Evolutionary conservation across 2,797 vertebrate genomes (phyloP), one percentile per base, ranked within the genome.

Genomic region (Cetoscarus ocellatus): DNA sequence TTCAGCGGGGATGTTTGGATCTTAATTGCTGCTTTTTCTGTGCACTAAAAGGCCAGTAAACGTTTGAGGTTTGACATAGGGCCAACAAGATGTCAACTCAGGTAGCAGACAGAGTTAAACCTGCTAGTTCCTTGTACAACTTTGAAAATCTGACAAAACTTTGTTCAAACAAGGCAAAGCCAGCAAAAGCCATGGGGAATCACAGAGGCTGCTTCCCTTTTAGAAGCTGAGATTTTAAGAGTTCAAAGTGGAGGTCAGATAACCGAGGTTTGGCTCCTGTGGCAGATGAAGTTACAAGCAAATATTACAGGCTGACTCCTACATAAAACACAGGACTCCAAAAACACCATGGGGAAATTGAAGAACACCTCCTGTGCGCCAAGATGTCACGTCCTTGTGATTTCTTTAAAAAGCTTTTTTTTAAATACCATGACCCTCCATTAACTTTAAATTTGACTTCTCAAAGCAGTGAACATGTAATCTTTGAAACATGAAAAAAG

Each of bases 91-190:
- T 61, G 64, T 73, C 68, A 66, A 64, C 78, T 78, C 74, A 61
- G 63, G 50, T 52, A 36, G 47, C 48, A 52, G 68, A 66, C 63
- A 40, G 27, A 65, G 42, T 57, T 49, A 7, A 34, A 43, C 0
- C 13, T 38, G 42, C 40, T 36, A 7, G 61, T 61, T 66, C 36
- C 45, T 42, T 45, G n/a, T 58, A 50, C 61, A 43, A 77, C 70
- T 79, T 77, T 70, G 60, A 70, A 71, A 73, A 67, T 77, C 44
- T 1, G 38, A 67, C 59, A 80, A 61, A 76, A 70, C 54, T 84
- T 79, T 68, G 14, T 19, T 54, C 35, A 65, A 75, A 74, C 47
- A 62, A 64, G 44, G n/a, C 15, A 48, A 60, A 81, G 58, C 72
- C 71, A 34, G 42, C 1, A 0, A 75, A 58, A 77, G 71, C 64